These are phyloP conservation scores for Anoplophora glabripennis DNA, from an alignment of 1,140 invertebrate genomes.

Conservation along the genomic window DNA sequence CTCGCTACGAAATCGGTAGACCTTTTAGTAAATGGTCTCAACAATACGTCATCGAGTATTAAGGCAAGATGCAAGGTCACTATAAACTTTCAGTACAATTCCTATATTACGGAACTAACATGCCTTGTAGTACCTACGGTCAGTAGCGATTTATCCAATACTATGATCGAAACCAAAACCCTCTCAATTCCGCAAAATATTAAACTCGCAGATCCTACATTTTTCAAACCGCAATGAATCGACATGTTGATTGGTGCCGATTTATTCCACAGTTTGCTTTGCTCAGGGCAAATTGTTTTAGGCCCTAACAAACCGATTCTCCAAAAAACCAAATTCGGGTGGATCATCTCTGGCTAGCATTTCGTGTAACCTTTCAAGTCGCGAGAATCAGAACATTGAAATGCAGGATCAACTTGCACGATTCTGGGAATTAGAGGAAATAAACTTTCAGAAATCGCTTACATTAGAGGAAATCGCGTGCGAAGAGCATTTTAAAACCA, in stretches of 20 bases:
- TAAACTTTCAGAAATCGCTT: no score
- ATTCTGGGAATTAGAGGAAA: slow-evolving; percentile 41
- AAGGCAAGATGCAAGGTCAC: neutral
- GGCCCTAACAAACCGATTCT: slow-evolving; percentile 27
- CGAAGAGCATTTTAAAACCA: no score
- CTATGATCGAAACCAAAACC: slow-evolving; percentile 3
- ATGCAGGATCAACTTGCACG: slow-evolving; percentile 9
- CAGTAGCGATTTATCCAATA: slow-evolving; percentile 2
- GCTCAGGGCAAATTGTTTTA: slow-evolving; percentile 28
- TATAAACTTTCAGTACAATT: neutral
- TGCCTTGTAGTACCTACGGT: slow-evolving; percentile 20
- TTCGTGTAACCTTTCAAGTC: neutral
- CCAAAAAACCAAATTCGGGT: slow-evolving; percentile 41
- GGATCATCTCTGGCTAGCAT: slow-evolving; percentile 29
- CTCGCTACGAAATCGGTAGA: neutral
- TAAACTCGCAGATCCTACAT: slow-evolving; percentile 30
- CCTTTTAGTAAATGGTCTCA: neutral
- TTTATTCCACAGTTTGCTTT: slow-evolving; percentile 21
- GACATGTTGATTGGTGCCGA: slow-evolving; percentile 34
- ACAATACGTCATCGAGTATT: neutral
- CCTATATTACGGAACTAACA: slow-evolving; percentile 6
- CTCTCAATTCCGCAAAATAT: slow-evolving; percentile 27
- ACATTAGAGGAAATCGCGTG: no score
- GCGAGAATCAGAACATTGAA: neutral
- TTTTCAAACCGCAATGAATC: slow-evolving; percentile 21